Evolutionary conservation across 2,888 invertebrate species (phyloP), one percentile per base, ranked within the genome.

Genomic region (Luperina nickerlii): DNA sequence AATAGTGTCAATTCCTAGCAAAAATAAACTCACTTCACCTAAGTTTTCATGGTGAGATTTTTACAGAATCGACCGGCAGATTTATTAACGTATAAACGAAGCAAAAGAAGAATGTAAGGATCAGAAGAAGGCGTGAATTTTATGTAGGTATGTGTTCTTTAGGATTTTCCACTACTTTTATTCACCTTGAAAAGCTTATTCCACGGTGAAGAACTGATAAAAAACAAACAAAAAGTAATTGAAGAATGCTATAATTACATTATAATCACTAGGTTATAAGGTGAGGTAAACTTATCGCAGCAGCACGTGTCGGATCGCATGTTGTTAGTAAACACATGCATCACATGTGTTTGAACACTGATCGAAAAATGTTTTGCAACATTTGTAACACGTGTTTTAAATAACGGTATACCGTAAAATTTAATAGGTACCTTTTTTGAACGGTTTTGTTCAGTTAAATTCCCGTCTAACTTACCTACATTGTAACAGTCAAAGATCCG

Each of bases 181-280:
- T 42, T 42, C 5, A 18, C 8, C 5, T 27, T 9, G 2, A 27
- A 20, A 27, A 48, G 20, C 1, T 51, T 27, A 18, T 3, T 20
- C 7, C 18, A 27, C 9, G 11, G 45, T 3, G 45, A 3, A 13
- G 45, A 45, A 45, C 45, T 45, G 13, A 13, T 45, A 45, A 45
- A 18, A 76, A 18, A 66, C 20, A 65, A 77, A 77, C n/a, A 66
- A 18, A 15, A 20, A 20, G 20, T 32, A 45, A 77, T 57, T 77
- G 20, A 15, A 7, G 15, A 65, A 54, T 57, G 9, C 7, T 77
- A 2, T 51, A 15, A 82, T 83, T 78, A 63, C 68, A 62, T 45
- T 78, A 72, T 83, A 78, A 83, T 83, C 48, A 65, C 74, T 48
- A 48, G 83, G 83, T 83, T 54, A 83, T 20, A 75, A 72, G 83